Conservation (phyloP, 2,113 vertebrate genomes). For the Peucedramus taeniatus region DNA sequence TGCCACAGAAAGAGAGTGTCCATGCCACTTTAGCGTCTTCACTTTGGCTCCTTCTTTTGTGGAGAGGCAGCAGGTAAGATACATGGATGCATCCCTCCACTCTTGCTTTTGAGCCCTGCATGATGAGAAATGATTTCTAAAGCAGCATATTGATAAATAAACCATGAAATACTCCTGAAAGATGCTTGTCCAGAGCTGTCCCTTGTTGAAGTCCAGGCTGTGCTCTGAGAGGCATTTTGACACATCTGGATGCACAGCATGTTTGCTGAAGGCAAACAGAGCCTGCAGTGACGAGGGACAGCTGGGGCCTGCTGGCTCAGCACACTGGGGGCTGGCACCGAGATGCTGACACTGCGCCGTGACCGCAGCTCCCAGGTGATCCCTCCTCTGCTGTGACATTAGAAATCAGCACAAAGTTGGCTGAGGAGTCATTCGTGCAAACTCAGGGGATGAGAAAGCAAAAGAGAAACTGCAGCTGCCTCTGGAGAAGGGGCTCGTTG, state of each 20-base stretch:
- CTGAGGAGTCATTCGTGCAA: constrained; percentile 22
- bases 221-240: background rate
- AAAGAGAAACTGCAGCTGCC: background rate
- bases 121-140: background rate
- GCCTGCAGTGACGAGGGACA: constrained; percentile 1
- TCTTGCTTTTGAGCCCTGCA: background rate
- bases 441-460: background rate
- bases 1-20: background rate
- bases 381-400: constrained; percentile 9
- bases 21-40: background rate
- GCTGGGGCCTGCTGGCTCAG: constrained; percentile 67
- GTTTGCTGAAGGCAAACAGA: constrained; percentile 41
- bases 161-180: constrained; percentile 6
- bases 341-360: constrained; percentile 39
- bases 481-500: background rate
- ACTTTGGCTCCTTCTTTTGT: background rate
- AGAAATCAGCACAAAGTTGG: constrained; percentile 37
- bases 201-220: background rate
- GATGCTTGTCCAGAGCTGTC: background rate
- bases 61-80: background rate
- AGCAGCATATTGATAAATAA: constrained; percentile 14
- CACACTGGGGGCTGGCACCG: background rate
- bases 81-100: background rate
- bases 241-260: constrained; percentile 20
- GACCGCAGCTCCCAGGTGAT: constrained; percentile 43